phyloP scores from a whole-genome alignment of 2,797 vertebrate species.

The Macropodus opercularis region DNA sequence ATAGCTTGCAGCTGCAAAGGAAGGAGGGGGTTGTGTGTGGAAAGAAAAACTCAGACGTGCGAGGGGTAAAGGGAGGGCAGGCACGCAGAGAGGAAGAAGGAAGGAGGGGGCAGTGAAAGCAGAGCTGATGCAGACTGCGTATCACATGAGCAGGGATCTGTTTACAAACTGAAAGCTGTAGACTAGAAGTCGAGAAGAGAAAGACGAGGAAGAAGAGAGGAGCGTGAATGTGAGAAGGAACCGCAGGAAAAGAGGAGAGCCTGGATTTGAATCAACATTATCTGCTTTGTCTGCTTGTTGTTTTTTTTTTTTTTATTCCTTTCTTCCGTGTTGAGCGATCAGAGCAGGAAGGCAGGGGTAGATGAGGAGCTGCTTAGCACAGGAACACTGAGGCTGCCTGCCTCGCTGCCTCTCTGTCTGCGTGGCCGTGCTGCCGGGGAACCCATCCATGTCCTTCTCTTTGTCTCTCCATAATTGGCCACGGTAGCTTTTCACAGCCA shows the following conservation, averaged over 20 bases:
- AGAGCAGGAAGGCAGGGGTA: conserved; percentile 48
- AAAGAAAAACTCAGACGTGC: conserved; percentile 40
- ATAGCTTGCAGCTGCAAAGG: conserved; percentile 76
- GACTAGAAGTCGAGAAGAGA: conserved; percentile 67
- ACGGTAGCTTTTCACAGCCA: conserved; percentile 57
- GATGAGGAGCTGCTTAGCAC: conserved; percentile 57
- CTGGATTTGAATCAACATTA: conserved; percentile 37
- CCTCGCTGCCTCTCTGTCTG: conserved; percentile 33
- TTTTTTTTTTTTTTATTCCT: conserved; percentile 17
- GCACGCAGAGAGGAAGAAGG: conserved; percentile 24
- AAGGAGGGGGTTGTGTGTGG: conserved; percentile 8
- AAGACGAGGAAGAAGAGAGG: conserved; percentile 42
- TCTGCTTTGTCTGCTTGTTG: conserved; percentile 33
- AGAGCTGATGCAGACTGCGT: conserved; percentile 78
- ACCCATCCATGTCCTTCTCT: conserved; percentile 62
- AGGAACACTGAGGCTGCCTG: conserved; percentile 50
- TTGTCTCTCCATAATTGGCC: conserved; percentile 69
- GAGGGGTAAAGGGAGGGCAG: conserved; percentile 48
- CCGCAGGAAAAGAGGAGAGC: conserved; percentile 25
- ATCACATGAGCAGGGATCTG: conserved; percentile 84
- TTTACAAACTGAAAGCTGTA: conserved; percentile 80
- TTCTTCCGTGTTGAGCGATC: conserved; percentile 37
- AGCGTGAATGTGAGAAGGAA: conserved; percentile 40
- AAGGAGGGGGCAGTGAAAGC: conserved; percentile 64
- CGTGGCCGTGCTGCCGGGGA: conserved; percentile 53